phyloP scores from a whole-genome alignment of 2,888 invertebrate genomes.

The Xestoiulus laeticollis region DNA sequence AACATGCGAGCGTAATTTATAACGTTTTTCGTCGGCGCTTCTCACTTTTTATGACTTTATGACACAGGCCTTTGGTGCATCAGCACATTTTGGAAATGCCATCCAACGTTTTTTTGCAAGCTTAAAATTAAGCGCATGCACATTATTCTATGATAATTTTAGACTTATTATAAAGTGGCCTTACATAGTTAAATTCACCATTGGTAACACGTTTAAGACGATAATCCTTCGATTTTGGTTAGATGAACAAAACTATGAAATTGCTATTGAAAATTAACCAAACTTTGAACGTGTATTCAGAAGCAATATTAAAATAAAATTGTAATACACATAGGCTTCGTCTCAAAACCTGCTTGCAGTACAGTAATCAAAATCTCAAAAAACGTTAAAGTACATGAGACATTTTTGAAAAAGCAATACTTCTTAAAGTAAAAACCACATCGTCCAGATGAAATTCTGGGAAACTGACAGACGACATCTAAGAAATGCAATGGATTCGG shows the following conservation, averaged over 20 bases:
- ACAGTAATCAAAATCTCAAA: background rate
- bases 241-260: background rate
- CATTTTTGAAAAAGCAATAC: background rate
- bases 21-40: background rate
- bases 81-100: background rate
- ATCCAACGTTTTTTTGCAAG: background rate
- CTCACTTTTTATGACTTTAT: background rate
- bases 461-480: background rate
- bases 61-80: background rate
- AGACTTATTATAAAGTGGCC: background rate
- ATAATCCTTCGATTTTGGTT: background rate
- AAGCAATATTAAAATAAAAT: too few species aligned
- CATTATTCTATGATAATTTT: background rate
- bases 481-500: background rate
- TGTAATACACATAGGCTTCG: too few species aligned
- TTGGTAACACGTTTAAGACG: background rate
- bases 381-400: background rate
- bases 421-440: background rate
- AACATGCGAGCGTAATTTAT: background rate
- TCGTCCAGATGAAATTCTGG: background rate
- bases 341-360: too few species aligned
- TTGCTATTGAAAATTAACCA: background rate
- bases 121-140: background rate
- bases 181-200: background rate
- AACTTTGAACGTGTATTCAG: background rate